Conservation (phyloP, 2,797 vertebrate species). For the Menidia menidia region DNA sequence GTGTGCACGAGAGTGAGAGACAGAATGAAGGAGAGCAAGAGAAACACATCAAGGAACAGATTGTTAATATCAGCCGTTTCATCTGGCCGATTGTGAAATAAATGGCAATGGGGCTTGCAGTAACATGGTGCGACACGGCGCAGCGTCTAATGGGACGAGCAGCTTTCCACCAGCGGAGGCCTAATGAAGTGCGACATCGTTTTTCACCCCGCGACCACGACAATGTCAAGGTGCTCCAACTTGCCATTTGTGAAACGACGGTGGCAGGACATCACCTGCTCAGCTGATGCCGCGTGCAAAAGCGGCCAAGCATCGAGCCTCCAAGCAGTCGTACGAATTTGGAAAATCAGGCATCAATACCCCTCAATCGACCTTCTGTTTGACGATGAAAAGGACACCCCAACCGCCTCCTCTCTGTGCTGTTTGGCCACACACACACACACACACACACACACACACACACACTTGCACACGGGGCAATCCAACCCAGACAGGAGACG, state of each 20-base stretch:
- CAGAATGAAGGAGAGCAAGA: constrained; percentile 49
- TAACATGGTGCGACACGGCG: constrained; percentile 81
- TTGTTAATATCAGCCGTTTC: constrained; percentile 90
- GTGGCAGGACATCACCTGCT: constrained; percentile 80
- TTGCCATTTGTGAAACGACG: constrained; percentile 80
- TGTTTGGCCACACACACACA: constrained; percentile 61
- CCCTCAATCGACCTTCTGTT: constrained; percentile 72
- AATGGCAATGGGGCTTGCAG: constrained; percentile 89
- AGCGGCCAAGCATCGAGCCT: constrained; percentile 65
- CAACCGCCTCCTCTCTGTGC: constrained; percentile 13
- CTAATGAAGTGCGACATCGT: constrained; percentile 88
- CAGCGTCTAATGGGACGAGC: constrained; percentile 85
- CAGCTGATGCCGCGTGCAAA: constrained; percentile 58
- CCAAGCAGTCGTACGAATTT: constrained; percentile 64
- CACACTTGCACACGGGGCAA: constrained; percentile 55
- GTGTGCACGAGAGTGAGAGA: constrained; percentile 24
- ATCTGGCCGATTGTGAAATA: constrained; percentile 88
- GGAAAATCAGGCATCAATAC: constrained; percentile 72
- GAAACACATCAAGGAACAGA: constrained; percentile 87
- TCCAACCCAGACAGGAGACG: constrained; percentile 63
- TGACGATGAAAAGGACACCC: constrained; percentile 59
- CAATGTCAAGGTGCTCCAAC: constrained; percentile 84
- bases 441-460: no score
- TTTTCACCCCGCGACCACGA: constrained; percentile 82
- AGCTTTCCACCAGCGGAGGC: constrained; percentile 80